Percentiles rank a stretch among this genome's conserved stretches.
Conservation (phyloP, 2,113 vertebrate genomes). For the Chloroceryle aenea region DNA sequence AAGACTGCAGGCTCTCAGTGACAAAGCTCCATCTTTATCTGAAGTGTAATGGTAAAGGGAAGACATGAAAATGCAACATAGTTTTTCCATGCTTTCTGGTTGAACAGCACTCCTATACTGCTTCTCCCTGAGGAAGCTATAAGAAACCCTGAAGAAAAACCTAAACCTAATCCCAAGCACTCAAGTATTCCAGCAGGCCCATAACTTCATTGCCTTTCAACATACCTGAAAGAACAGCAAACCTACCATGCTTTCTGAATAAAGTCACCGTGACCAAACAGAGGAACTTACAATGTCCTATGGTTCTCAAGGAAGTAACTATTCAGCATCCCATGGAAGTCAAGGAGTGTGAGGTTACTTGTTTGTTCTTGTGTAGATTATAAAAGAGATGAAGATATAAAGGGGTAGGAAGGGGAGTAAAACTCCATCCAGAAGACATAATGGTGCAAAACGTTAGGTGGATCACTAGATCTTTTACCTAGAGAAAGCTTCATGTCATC, state of each 20-base stretch:
- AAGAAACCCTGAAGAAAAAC: not conserved
- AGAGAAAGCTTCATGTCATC: not conserved
- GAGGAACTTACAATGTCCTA: not conserved
- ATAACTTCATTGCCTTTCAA: not conserved
- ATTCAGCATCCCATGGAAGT: not conserved
- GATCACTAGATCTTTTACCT: not conserved
- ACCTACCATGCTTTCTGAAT: not conserved
- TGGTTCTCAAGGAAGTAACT: not conserved
- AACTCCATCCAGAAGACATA: not conserved
- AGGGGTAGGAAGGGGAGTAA: not conserved
- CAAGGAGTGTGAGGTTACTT: not conserved
- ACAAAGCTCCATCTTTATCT: constrained; percentile 31
- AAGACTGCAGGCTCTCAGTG: constrained; percentile 37
- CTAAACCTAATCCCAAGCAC: not conserved
- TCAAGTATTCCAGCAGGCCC: not conserved
- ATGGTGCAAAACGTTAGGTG: not conserved
- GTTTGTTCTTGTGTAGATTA: not conserved
- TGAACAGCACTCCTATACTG: not conserved
- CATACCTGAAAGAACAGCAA: not conserved
- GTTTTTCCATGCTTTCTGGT: not conserved
- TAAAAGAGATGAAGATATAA: not conserved
- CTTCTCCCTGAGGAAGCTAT: not conserved
- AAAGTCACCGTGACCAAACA: not conserved
- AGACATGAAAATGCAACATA: not conserved
- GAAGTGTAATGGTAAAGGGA: constrained; percentile 21